phyloP scores from a whole-genome alignment of 2,113 vertebrate genomes.

The Stictonetta naevosa region DNA sequence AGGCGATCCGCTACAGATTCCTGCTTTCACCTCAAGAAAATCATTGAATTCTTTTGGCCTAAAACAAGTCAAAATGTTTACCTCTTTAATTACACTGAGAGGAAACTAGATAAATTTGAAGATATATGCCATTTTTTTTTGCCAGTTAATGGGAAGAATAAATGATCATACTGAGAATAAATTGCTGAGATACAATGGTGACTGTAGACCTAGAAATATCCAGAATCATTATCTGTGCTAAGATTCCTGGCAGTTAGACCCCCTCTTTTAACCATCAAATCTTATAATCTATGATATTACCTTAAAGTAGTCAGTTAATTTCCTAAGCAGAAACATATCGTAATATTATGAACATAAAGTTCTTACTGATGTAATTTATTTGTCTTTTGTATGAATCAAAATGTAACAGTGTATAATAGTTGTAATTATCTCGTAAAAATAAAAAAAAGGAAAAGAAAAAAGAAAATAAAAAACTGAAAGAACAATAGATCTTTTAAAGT shows the following conservation, averaged over 20 bases:
- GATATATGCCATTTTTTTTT: background rate
- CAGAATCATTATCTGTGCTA: background rate
- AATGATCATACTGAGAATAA: background rate
- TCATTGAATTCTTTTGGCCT: background rate
- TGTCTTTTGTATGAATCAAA: constrained; percentile 56
- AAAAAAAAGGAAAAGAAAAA: background rate
- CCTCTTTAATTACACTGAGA: background rate
- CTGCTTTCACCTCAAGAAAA: background rate
- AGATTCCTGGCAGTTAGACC: background rate
- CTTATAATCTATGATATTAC: constrained; percentile 8
- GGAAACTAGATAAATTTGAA: background rate
- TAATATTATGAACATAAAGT: constrained; percentile 61
- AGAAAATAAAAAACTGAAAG: background rate
- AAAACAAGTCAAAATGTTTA: background rate
- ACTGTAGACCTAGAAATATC: background rate
- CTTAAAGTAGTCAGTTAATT: constrained; percentile 27
- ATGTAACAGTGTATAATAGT: constrained; percentile 45
- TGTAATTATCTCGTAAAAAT: constrained; percentile 55
- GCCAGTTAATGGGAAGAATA: background rate
- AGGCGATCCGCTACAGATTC: background rate
- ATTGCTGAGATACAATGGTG: background rate
- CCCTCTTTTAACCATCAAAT: constrained; percentile 11
- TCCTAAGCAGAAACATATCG: constrained; percentile 49
- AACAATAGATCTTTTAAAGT: constrained; percentile 28
- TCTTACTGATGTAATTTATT: constrained; percentile 50